Percentiles rank a stretch among this genome's conserved stretches.
These are phyloP conservation scores for Drosophila sp. DNA, from an alignment of 1,140 invertebrate species.

Conservation along the genomic window DNA sequence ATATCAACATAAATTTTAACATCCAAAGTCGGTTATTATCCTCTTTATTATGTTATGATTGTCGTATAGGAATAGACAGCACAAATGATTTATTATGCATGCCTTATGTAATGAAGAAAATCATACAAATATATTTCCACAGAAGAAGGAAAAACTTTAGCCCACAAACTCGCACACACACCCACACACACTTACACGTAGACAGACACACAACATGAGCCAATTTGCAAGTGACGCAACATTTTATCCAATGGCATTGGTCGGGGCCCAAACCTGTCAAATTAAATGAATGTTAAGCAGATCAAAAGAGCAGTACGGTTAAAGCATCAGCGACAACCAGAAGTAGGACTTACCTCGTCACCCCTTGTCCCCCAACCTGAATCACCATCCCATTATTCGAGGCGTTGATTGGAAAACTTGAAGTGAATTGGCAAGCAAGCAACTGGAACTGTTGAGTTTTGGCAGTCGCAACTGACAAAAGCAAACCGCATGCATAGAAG, in stretches of 20 bases:
- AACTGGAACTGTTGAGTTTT: constrained; percentile 28
- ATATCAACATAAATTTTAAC: constrained; percentile 1
- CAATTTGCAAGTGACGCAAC: constrained; percentile 43
- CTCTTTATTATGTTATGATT: constrained; percentile 25
- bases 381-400: neutral
- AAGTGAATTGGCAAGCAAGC: constrained; percentile 9
- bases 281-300: constrained; percentile 21
- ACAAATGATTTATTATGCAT: constrained; percentile 49
- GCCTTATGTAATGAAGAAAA: constrained; percentile 36
- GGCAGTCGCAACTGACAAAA: constrained; percentile 28
- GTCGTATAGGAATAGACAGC: constrained; percentile 21
- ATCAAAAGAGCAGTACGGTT: constrained; percentile 27
- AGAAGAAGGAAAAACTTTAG: constrained; percentile 16
- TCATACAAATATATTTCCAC: constrained; percentile 2
- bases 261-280: constrained; percentile 18
- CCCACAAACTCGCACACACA: neutral
- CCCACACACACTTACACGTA: neutral
- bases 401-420: constrained; percentile 23
- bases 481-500: neutral
- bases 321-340: constrained; percentile 11
- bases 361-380: neutral
- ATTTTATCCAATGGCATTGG: constrained; percentile 24
- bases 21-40: constrained; percentile 21
- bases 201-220: constrained; percentile 30
- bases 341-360: neutral